A percentile compares a stretch with the other conserved stretches of the same genome.
Conservation (phyloP, 1,140 invertebrate genomes). For the Bombus haemorrhoidalis region DNA sequence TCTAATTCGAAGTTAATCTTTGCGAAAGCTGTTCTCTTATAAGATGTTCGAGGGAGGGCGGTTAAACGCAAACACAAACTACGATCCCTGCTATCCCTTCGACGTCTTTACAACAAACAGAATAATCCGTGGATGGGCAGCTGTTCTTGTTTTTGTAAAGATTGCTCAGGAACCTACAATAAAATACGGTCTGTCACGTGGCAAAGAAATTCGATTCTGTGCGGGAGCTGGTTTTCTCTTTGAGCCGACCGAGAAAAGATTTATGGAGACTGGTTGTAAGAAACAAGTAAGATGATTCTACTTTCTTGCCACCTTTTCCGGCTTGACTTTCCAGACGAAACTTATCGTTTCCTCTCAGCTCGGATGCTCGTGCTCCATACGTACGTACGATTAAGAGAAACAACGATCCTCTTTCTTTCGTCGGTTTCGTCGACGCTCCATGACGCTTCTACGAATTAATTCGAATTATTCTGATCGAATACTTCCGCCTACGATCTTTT, state of each 20-base stretch:
- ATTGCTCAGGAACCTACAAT: conserved; percentile 52
- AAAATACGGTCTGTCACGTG: conserved; percentile 71
- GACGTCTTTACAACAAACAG: conserved; percentile 48
- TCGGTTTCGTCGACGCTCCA: not conserved
- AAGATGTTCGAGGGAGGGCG: conserved; percentile 32
- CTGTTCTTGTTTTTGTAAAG: conserved; percentile 60
- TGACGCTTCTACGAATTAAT: conserved; percentile 68
- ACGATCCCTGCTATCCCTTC: conserved; percentile 33
- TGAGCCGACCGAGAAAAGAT: conserved; percentile 69
- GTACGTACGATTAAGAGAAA: not conserved
- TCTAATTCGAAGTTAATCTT: conserved; percentile 38
- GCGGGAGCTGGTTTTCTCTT: conserved; percentile 30
- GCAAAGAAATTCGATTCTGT: conserved; percentile 68
- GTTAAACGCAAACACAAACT: conserved; percentile 31
- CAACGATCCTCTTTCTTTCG: not conserved
- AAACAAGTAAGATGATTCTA: conserved; percentile 59
- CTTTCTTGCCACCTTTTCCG: conserved; percentile 36
- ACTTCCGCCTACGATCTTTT: conserved; percentile 71
- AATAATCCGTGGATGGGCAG: conserved; percentile 43
- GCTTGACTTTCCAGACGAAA: conserved; percentile 21
- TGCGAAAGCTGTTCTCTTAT: conserved; percentile 19
- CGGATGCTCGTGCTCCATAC: conserved; percentile 15
- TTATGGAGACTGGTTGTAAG: conserved; percentile 71
- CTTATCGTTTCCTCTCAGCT: conserved; percentile 7
- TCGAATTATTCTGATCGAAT: conserved; percentile 76